Conservation (phyloP, 2,113 vertebrate species). For the Burhinus bistriatus region DNA sequence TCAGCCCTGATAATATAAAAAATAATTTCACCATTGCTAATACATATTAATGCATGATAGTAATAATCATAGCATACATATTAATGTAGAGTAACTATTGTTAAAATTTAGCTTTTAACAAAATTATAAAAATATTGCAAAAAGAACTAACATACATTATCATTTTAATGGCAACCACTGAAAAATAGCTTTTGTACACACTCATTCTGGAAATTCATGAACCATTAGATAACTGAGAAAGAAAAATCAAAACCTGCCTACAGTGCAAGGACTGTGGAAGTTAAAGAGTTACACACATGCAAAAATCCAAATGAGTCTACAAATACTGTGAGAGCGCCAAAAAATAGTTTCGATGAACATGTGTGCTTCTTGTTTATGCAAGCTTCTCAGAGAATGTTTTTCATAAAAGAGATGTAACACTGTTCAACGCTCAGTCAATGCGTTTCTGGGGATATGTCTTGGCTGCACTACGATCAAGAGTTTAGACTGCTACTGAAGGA, state of each 20-base stretch:
- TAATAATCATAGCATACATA: background rate
- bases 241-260: background rate
- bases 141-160: background rate
- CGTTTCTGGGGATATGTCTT: conserved; percentile 40
- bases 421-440: conserved; percentile 20
- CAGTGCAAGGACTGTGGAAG: background rate
- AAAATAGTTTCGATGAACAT: conserved; percentile 39
- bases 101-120: background rate
- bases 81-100: background rate
- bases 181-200: background rate
- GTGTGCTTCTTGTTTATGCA: conserved; percentile 46
- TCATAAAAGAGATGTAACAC: conserved; percentile 50
- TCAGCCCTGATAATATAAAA: background rate
- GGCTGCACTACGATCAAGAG: conserved; percentile 13
- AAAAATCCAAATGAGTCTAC: conserved; percentile 39
- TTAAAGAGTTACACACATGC: conserved; percentile 1
- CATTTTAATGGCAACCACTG: background rate
- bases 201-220: background rate
- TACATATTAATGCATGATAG: background rate
- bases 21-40: background rate
- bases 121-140: background rate
- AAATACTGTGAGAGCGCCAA: background rate
- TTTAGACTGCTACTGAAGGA: conserved; percentile 61
- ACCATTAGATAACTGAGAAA: background rate
- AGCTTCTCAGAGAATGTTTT: conserved; percentile 49